Evolutionary conservation across 2,113 vertebrate species (phyloP).

Genomic region (Mustelus asterias): DNA sequence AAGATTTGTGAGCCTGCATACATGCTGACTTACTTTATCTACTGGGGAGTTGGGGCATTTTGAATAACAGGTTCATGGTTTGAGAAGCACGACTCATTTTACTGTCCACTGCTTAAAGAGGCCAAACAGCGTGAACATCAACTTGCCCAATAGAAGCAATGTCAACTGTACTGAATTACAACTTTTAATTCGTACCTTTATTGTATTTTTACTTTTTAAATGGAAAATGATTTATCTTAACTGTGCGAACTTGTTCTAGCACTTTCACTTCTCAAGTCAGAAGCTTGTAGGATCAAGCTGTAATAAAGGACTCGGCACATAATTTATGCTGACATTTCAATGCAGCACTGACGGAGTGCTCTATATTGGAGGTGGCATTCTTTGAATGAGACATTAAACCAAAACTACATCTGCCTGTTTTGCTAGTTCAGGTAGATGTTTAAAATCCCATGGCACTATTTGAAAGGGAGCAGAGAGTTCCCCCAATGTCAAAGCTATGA

Average conservation of each 20-base stretch:
- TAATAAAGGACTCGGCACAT: neutral
- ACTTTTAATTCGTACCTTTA: neutral
- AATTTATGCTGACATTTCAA: neutral
- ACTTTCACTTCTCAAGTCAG: neutral
- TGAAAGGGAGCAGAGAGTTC: neutral
- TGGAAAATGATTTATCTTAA: neutral
- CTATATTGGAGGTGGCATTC: neutral
- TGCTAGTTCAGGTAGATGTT: neutral
- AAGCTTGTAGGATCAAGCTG: neutral
- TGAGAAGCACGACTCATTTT: neutral
- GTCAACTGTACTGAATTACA: neutral
- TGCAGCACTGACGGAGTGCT: neutral
- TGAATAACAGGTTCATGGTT: neutral
- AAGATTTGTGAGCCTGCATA: neutral
- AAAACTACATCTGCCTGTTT: neutral
- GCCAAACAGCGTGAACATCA: neutral
- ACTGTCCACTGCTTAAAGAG: neutral
- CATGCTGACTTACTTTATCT: neutral
- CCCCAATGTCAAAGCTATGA: neutral
- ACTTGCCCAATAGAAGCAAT: neutral
- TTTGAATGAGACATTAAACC: neutral
- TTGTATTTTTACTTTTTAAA: neutral
- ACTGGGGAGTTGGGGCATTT: neutral
- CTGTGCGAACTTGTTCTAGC: neutral
- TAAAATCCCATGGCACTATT: neutral